Evolutionary conservation across 2,888 invertebrate genomes (phyloP), one percentile per base, ranked within the genome.

Genomic region (Drosophila planitibia): DNA sequence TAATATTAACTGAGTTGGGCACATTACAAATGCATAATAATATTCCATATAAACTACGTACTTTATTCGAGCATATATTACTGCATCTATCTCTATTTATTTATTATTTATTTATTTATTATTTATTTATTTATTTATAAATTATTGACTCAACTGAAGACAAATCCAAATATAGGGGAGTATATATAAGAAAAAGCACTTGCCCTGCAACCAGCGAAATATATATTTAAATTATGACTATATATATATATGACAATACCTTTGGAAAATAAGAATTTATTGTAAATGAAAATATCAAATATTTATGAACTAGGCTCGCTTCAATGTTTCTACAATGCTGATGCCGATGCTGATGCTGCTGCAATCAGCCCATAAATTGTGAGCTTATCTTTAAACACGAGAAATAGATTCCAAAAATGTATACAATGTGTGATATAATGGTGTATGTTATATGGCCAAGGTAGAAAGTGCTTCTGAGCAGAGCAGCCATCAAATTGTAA

Each of bases 401-500:
- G 22, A 33, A 54, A 35, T 25, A 35, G 22, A 25, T 47, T 54
- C 25, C 4, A 19, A 25, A 37, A n/a, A 59, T 22, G 37, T 44
- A 37, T n/a, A 25, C 47, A 47, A 28, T 25, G 33, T 35, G 64
- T 32, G n/a, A 33, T 32, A 37, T 5, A 55, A 37, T 33, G 37
- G 16, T 47, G 47, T 52, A 52, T 35, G 47, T 49, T 53, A 37
- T 53, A 52, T 52, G 76, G 49, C 41, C 61, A 49, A 44, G 57
- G 37, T 39, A 67, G 52, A 76, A 61, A 70, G 64, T 71, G 55
- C 51, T 52, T 25, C 6, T 14, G 32, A 49, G 30, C 54, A 33
- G 10, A 55, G 28, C n/a, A 59, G 76, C 37, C 67, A 76, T 76
- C 67, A 76, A 76, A 76, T 73, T 44, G 58, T 35, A 55, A 67